Percentiles rank a stretch among this genome's conserved stretches.
These are phyloP conservation scores for Salvator merianae DNA, from an alignment of 2,113 vertebrate genomes.

Conservation along the genomic window DNA sequence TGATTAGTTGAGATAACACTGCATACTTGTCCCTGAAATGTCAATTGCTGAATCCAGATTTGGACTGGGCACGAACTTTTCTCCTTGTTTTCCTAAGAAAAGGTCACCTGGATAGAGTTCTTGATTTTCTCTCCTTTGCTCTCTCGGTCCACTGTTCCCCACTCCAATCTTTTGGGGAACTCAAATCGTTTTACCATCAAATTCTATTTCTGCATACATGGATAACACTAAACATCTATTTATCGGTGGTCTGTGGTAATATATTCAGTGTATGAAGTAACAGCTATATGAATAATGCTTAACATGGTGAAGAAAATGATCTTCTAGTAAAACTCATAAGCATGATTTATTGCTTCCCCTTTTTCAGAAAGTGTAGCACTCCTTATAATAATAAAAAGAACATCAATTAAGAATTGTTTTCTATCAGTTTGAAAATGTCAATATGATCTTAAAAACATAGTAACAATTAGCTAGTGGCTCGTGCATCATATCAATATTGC, in stretches of 20 bases:
- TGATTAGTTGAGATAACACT: neutral
- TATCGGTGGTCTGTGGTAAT: neutral
- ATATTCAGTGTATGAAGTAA: neutral
- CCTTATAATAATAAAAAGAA: neutral
- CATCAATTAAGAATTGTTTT: neutral
- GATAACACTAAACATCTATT: neutral
- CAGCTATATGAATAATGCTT: neutral
- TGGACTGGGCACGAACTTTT: neutral
- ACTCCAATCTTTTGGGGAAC: too few relatives aligned
- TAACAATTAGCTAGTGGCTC: slow-evolving; percentile 28
- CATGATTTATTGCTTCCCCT: neutral
- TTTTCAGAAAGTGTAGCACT: neutral
- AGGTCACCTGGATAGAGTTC: neutral
- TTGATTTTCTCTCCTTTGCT: neutral
- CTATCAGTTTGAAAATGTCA: slow-evolving; percentile 15
- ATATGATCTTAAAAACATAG: slow-evolving; percentile 11
- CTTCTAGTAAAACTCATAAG: slow-evolving; percentile 14
- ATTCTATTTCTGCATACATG: neutral
- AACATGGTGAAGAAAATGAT: neutral
- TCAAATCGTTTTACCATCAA: neutral
- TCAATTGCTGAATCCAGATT: neutral
- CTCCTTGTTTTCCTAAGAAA: too few relatives aligned
- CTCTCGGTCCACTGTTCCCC: neutral
- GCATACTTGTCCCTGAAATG: neutral
- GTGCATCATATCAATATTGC: neutral